Evolutionary conservation across 2,797 vertebrate species (phyloP).

Genomic region (Eulemur coronatus): DNA sequence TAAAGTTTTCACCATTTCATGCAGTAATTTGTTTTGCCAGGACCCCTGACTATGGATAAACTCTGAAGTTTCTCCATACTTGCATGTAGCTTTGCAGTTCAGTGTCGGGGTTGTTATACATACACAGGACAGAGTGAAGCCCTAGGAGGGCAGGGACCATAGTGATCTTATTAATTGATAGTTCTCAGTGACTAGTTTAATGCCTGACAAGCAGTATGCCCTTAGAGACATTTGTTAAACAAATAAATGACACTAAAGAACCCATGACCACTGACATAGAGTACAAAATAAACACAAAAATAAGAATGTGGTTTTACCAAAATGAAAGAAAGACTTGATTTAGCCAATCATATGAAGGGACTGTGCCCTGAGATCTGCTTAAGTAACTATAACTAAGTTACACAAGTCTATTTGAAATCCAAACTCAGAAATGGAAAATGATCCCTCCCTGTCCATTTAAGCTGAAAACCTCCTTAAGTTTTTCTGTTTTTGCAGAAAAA

Average conservation of each 20-base stretch:
- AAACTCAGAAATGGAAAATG: background rate
- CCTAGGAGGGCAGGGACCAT: background rate
- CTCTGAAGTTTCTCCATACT: background rate
- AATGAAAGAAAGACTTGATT: background rate
- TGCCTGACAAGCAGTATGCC: background rate
- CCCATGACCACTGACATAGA: background rate
- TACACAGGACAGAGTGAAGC: background rate
- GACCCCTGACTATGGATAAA: background rate
- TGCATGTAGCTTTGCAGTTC: background rate
- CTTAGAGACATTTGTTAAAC: background rate
- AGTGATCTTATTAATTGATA: no score
- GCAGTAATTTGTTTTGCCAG: background rate
- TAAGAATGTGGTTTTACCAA: constrained; percentile 1
- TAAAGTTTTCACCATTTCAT: background rate
- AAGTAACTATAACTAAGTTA: background rate
- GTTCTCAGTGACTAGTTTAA: background rate
- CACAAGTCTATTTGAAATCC: background rate
- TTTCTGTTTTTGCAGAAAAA: background rate
- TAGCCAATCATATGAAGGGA: background rate
- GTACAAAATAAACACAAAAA: background rate
- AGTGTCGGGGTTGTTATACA: background rate
- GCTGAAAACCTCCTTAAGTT: background rate
- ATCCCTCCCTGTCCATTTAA: background rate
- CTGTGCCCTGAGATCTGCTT: background rate
- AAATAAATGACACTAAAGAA: background rate